These are phyloP conservation scores for Bathynomus jamesi DNA, from an alignment of 1,140 invertebrate genomes.

Conservation along the genomic window DNA sequence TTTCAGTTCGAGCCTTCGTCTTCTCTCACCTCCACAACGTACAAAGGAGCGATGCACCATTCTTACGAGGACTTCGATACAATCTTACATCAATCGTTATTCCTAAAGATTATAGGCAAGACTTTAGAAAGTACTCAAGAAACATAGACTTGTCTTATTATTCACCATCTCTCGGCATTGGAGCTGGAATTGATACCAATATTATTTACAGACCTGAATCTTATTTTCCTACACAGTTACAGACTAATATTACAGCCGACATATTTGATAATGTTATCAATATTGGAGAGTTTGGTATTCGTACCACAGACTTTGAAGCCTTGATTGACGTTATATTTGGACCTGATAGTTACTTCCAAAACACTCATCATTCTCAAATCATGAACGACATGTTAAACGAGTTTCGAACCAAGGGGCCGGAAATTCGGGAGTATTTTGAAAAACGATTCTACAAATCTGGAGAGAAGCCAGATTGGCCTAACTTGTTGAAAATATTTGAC, in stretches of 20 bases:
- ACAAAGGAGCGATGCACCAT: background rate
- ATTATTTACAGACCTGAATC: background rate
- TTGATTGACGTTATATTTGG: too few relatives aligned
- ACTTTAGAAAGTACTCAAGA: background rate
- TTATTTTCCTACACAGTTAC: background rate
- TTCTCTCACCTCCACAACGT: background rate
- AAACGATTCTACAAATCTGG: too few relatives aligned
- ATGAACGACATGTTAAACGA: too few relatives aligned
- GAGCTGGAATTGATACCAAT: background rate
- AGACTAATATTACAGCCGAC: background rate
- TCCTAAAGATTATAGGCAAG: background rate
- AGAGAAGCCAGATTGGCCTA: too few relatives aligned
- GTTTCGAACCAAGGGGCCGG: too few relatives aligned
- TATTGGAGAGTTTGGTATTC: background rate
- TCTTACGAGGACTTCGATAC: background rate
- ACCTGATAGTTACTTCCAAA: too few relatives aligned
- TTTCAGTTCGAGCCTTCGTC: background rate
- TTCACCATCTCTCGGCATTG: background rate
- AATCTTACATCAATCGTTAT: background rate
- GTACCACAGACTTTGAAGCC: background rate
- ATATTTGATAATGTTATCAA: background rate
- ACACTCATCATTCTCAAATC: too few relatives aligned
- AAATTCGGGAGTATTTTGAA: too few relatives aligned
- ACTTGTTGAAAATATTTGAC: too few relatives aligned
- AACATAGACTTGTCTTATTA: background rate